Evolutionary conservation across 92 coral and sea anemone species (phyloP).

Genomic region (Bergia puertoricense): DNA sequence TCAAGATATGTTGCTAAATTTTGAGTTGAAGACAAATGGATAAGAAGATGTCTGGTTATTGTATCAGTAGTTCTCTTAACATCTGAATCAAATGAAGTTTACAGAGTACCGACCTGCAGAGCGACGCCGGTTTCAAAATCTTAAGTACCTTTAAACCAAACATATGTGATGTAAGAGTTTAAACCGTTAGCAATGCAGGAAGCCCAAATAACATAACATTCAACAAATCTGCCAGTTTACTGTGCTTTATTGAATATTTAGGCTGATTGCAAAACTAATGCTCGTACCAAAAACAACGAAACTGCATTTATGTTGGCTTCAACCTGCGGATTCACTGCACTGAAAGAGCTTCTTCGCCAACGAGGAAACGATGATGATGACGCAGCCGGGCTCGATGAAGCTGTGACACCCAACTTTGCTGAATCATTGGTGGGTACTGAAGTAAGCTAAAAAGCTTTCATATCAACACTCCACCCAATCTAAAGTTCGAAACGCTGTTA

Average conservation of each 20-base stretch:
- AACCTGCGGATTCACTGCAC: slow-evolving; percentile 5
- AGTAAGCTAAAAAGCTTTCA: no score
- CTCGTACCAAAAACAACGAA: slow-evolving; percentile 17
- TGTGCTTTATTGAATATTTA: not conserved
- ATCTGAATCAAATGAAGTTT: not conserved
- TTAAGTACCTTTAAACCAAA: no score
- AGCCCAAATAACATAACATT: not conserved
- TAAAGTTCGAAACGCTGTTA: not conserved
- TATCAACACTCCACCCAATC: not conserved
- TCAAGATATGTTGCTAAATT: no score
- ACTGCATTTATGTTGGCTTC: slow-evolving; percentile 20
- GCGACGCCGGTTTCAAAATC: not conserved
- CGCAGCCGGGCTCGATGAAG: not conserved
- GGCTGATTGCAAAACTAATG: slow-evolving; percentile 10
- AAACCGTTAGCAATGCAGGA: not conserved
- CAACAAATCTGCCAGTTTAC: not conserved
- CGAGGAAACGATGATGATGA: not conserved
- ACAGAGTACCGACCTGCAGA: not conserved
- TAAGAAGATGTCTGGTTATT: no score
- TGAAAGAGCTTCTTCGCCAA: slow-evolving; percentile 6
- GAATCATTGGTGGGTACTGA: not conserved
- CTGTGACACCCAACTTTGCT: not conserved
- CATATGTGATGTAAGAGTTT: not conserved
- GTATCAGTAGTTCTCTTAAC: no score
- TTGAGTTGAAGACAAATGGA: no score